Conservation (phyloP, 2,888 invertebrate genomes). For the Meganola albula region DNA sequence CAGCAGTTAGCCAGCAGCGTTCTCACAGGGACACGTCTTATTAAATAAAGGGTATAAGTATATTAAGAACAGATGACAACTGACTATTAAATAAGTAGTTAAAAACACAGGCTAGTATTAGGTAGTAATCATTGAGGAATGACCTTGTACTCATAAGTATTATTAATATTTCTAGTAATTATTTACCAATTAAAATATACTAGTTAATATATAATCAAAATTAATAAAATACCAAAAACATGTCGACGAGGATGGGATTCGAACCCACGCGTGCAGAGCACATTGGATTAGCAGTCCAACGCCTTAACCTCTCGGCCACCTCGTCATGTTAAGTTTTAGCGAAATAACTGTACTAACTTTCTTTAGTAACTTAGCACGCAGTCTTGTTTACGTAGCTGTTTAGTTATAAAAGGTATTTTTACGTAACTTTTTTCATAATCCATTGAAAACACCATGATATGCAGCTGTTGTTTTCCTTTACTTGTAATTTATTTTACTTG, state of each 20-base stretch:
- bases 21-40: too few species aligned
- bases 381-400: slow-evolving; percentile 20
- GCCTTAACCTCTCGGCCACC: slow-evolving; percentile 92
- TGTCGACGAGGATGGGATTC: slow-evolving; percentile 88
- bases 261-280: slow-evolving; percentile 91
- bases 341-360: slow-evolving; percentile 11
- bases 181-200: too few species aligned
- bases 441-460: slow-evolving; percentile 29
- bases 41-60: too few species aligned
- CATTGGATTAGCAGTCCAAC: slow-evolving; percentile 92
- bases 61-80: too few species aligned
- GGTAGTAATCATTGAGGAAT: too few species aligned
- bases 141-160: too few species aligned
- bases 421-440: slow-evolving; percentile 27
- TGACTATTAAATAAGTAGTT: too few species aligned
- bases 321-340: slow-evolving; percentile 65
- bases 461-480: slow-evolving; percentile 28
- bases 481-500: slow-evolving; percentile 28
- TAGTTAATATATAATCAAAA: not conserved
- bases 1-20: too few species aligned
- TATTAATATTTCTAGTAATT: too few species aligned
- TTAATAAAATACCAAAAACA: slow-evolving; percentile 9
- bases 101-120: too few species aligned
- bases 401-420: too few species aligned
- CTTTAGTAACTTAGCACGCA: slow-evolving; percentile 5